Base-by-base conservation (phyloP, 92 coral and sea anemone species). In the Phenganax marumi region DNA sequence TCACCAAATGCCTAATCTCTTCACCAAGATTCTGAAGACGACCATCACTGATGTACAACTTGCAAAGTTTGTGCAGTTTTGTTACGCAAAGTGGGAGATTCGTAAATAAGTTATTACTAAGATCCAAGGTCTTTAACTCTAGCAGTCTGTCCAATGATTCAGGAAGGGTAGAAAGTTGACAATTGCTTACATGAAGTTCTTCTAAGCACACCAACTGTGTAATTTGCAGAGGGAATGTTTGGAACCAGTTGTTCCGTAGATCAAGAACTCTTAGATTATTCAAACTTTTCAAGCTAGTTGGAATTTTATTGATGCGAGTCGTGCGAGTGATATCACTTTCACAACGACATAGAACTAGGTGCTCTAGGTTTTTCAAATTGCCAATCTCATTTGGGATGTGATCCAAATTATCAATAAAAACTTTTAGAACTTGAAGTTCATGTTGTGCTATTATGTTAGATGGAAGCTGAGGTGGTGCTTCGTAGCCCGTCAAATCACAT, bases 161-260 rank as follows among this genome's bases (percentile, higher is more conserved):
- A 8, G 98, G 92, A 61, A 94, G 81, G 52, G 78, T 60, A 17
- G 87, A 72, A n/a, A 94, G 74, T 4, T 85, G 81, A 66, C 98
- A 94, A 25, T 87, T 81, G 65, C 86, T 91, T 74, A 94, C 61
- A 61, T 90, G 90, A 9, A 94, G 91, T 68, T 89, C 93, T 83
- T 57, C 84, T 53, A 94, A 78, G 55, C 66, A 78, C 24, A 9
- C 21, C 76, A 94, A 79, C 6, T 68, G 25, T 68, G 91, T 90
- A 62, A 95, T 72, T 14, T 91, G 90, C 55, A 79, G 18, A 75
- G 98, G 98, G 60, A 95, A 95, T 33, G 56, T 78, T 8, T 53
- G 73, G 81, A 95, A 83, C 70, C 74, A 88, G 63, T 95, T 95
- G 50, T 86, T 89, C 26, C 87, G 88, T 46, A 95, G 81, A 73